phyloP scores from a whole-genome alignment of 2,113 vertebrate species.

The Probosciger aterrimus region DNA sequence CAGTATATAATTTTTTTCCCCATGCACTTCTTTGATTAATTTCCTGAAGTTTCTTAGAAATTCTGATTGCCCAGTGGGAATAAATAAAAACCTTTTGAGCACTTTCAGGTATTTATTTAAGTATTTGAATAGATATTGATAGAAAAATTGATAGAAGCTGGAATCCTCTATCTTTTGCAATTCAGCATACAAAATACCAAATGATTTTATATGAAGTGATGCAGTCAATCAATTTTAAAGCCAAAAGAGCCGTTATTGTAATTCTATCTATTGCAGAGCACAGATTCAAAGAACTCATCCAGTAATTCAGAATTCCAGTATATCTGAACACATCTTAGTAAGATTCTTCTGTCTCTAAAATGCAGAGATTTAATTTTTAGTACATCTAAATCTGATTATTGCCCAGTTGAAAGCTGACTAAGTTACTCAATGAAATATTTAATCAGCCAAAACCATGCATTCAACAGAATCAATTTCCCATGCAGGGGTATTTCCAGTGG shows the following conservation, averaged over 20 bases:
- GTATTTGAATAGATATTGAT: neutral
- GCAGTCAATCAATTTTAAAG: neutral
- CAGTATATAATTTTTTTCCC: neutral
- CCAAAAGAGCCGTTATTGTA: neutral
- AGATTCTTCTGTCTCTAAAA: neutral
- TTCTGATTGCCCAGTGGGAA: neutral
- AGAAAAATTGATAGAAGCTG: neutral
- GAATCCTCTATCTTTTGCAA: neutral
- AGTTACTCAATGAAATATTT: neutral
- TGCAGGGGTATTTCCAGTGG: neutral
- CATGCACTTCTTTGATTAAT: neutral
- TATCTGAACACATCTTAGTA: neutral
- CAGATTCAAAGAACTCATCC: neutral
- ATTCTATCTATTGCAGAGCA: neutral
- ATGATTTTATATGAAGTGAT: neutral
- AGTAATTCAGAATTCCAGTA: neutral
- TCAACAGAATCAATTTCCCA: neutral
- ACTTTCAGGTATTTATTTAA: neutral
- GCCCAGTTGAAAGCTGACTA: neutral
- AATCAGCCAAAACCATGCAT: neutral
- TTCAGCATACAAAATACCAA: neutral
- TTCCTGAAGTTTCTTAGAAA: neutral
- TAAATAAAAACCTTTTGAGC: neutral
- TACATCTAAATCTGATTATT: neutral
- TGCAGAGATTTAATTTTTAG: neutral